phyloP scores from a whole-genome alignment of 2,113 vertebrate genomes.

The Ceyx cyanopectus region DNA sequence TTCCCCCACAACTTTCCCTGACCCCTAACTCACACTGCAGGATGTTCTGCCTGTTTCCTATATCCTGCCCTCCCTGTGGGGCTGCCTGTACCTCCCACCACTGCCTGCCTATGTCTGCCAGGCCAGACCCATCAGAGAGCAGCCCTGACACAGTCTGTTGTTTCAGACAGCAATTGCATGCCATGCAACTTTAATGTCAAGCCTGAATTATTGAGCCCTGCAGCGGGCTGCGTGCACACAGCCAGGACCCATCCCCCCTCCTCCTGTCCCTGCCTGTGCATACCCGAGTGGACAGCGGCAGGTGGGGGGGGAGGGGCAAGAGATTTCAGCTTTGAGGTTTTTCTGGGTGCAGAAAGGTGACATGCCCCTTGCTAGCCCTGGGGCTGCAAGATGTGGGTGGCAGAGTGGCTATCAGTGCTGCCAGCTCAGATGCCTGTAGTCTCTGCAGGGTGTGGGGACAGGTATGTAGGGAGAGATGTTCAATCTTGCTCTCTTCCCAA shows the following conservation, averaged over 20 bases:
- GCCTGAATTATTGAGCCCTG: conserved; percentile 54
- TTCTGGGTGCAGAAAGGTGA: background rate
- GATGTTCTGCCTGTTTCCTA: background rate
- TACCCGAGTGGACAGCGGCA: rapidly evolving
- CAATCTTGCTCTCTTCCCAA: rapidly evolving
- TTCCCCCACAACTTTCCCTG: background rate
- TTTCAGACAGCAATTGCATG: background rate
- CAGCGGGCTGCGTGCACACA: background rate
- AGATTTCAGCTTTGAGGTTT: background rate
- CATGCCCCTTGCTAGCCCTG: rapidly evolving
- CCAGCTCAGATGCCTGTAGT: background rate
- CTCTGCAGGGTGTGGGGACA: background rate
- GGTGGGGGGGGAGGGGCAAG: rapidly evolving
- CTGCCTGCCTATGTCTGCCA: rapidly evolving
- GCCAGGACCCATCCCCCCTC: background rate
- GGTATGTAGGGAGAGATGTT: background rate
- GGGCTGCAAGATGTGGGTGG: background rate
- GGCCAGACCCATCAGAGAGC: background rate
- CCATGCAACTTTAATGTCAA: conserved; percentile 54
- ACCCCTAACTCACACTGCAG: background rate
- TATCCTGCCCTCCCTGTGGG: background rate
- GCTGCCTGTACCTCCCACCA: rapidly evolving
- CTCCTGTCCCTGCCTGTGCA: background rate
- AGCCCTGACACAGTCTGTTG: background rate
- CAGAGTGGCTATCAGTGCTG: background rate